phyloP scores from a whole-genome alignment of 2,797 vertebrate genomes.

The Neosalanx taihuensis region DNA sequence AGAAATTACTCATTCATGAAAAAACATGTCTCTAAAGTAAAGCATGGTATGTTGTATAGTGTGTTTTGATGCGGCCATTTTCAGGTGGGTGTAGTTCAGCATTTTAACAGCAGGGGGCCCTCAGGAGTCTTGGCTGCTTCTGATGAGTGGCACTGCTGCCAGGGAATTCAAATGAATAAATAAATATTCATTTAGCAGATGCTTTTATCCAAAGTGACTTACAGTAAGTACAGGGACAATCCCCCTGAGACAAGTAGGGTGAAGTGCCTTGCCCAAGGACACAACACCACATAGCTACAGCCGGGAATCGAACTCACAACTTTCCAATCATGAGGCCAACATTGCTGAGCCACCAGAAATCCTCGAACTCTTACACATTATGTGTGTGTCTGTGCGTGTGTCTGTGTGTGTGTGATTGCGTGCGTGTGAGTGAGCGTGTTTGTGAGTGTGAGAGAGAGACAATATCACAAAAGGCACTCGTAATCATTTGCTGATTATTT shows the following conservation, averaged over 20 bases:
- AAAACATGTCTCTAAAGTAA: too few species aligned
- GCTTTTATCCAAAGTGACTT: too few species aligned
- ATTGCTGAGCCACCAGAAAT: too few species aligned
- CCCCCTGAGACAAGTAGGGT: too few species aligned
- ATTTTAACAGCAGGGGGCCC: slow-evolving; percentile 28
- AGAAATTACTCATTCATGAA: too few species aligned
- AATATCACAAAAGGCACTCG: background rate
- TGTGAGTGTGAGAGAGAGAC: background rate
- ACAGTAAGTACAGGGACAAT: too few species aligned
- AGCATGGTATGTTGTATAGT: background rate
- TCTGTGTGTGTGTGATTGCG: slow-evolving; percentile 9
- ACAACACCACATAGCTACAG: too few species aligned
- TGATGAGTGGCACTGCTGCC: background rate
- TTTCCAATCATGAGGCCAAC: too few species aligned
- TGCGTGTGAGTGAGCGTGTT: background rate
- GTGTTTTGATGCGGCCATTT: background rate
- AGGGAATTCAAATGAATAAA: too few species aligned
- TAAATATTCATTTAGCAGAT: too few species aligned
- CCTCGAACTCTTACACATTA: background rate
- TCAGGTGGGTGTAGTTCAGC: slow-evolving; percentile 15
- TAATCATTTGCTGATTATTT: background rate
- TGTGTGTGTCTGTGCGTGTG: slow-evolving; percentile 4
- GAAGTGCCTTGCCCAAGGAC: too few species aligned
- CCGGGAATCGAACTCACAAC: too few species aligned
- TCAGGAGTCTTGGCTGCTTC: background rate